Percentiles rank a stretch among this genome's conserved stretches.
These are phyloP conservation scores for Cyprinodon variegatus DNA, from an alignment of 2,113 vertebrate genomes.

Conservation along the genomic window DNA sequence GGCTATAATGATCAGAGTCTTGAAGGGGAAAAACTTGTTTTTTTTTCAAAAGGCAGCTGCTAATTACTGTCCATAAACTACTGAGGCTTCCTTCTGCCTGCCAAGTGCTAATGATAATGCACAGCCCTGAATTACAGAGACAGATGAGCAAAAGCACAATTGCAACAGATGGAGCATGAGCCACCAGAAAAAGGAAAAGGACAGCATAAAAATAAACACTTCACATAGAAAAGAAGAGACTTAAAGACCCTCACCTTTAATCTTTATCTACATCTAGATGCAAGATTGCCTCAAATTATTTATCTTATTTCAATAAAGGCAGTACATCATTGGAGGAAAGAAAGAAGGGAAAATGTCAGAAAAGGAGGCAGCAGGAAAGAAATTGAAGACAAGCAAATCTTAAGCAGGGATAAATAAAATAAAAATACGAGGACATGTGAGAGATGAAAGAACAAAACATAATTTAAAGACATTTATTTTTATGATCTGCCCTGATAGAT, in stretches of 20 bases:
- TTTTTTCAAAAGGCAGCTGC: slow-evolving; percentile 1
- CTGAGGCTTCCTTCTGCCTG: neutral
- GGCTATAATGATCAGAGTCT: neutral
- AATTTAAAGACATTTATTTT: neutral
- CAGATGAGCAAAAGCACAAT: slow-evolving; percentile 7
- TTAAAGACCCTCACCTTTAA: too few relatives aligned
- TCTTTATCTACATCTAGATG: neutral
- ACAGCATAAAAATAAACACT: neutral
- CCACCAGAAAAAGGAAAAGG: slow-evolving; percentile 12
- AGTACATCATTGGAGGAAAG: neutral
- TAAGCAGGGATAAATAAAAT: neutral
- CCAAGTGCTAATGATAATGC: slow-evolving; percentile 32
- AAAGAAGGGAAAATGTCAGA: neutral
- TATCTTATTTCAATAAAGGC: neutral
- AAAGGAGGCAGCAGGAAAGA: too few relatives aligned
- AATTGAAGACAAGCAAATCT: neutral
- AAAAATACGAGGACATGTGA: neutral
- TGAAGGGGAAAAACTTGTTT: neutral
- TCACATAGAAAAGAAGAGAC: neutral
- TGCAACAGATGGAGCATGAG: neutral
- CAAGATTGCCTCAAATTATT: neutral
- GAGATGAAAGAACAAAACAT: neutral
- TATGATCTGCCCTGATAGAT: neutral
- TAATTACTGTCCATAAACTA: slow-evolving; percentile 19
- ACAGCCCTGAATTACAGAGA: slow-evolving; percentile 37